Evolutionary conservation across 1,140 invertebrate species (phyloP).

Genomic region (Popillia japonica): DNA sequence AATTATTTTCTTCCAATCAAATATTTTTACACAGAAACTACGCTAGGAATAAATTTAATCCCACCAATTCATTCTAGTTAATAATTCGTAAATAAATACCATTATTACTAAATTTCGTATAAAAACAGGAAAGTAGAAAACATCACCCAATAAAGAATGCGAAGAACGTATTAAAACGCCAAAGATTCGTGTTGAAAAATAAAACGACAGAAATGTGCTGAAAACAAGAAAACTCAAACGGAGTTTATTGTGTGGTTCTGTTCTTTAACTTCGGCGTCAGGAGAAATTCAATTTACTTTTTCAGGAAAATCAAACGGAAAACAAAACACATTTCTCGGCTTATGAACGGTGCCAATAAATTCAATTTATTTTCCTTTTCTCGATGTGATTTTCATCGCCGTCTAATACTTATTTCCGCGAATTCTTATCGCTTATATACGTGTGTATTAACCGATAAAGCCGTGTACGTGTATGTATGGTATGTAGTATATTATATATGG

Average conservation of each 20-base stretch:
- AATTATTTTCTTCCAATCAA: too few relatives aligned
- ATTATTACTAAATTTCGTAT: too few relatives aligned
- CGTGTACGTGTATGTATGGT: too few relatives aligned
- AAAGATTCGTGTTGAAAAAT: slow-evolving; percentile 1
- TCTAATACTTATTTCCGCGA: not conserved
- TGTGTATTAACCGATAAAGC: not conserved
- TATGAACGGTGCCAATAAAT: slow-evolving; percentile 35
- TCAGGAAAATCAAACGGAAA: slow-evolving; percentile 20
- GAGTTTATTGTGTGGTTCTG: slow-evolving; percentile 27
- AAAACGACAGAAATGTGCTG: slow-evolving; percentile 13
- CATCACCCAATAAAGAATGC: not conserved
- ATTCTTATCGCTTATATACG: not conserved
- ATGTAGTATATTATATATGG: not conserved
- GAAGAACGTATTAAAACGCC: not conserved
- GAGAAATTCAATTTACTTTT: slow-evolving; percentile 31
- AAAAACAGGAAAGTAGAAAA: too few relatives aligned
- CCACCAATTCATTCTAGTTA: too few relatives aligned
- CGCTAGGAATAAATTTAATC: too few relatives aligned
- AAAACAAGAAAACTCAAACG: slow-evolving; percentile 32
- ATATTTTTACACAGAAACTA: too few relatives aligned
- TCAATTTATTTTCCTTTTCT: slow-evolving; percentile 20
- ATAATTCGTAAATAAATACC: too few relatives aligned
- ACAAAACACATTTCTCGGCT: slow-evolving; percentile 27
- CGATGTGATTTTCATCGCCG: slow-evolving; percentile 30
- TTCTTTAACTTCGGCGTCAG: slow-evolving; percentile 28